phyloP scores from a whole-genome alignment of 2,797 vertebrate species.

The Channallabes apus region DNA sequence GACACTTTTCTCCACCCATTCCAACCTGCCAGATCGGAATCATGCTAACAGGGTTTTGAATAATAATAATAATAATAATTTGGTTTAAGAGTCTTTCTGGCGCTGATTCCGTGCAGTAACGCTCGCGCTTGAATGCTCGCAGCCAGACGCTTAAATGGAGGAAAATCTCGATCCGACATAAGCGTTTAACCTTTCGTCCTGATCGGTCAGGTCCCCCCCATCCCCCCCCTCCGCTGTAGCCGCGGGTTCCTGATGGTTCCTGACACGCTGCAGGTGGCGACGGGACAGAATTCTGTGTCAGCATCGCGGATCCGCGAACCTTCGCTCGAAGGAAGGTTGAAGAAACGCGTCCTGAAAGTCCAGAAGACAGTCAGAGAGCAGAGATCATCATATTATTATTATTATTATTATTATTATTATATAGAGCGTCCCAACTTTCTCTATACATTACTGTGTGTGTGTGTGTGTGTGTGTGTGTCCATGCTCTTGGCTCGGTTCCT shows the following conservation, averaged over 20 bases:
- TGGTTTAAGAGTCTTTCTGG: no score
- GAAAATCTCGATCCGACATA: no score
- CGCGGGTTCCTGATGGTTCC: not conserved
- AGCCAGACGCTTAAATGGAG: no score
- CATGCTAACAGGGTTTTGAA: no score
- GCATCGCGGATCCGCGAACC: not conserved
- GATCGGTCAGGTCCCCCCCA: not conserved
- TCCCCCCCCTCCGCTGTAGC: not conserved
- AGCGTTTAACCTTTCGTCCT: no score
- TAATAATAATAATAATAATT: no score
- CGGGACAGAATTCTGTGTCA: not conserved
- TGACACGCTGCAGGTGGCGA: not conserved
- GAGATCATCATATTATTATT: not conserved
- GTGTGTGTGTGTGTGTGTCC: constrained; percentile 35
- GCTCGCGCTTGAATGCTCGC: no score
- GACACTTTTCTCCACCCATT: no score
- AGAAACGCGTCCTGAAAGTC: no score
- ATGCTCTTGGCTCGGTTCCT: constrained; percentile 50
- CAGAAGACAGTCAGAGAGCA: not conserved
- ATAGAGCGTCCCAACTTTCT: not conserved
- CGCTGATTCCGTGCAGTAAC: no score
- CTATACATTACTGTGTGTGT: not conserved
- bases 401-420: no score
- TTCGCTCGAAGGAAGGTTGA: not conserved
- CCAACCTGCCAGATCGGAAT: no score